Percentiles rank a stretch among this genome's conserved stretches.
phyloP scores from a whole-genome alignment of 64 coral and sea anemone genomes.

The Pocillopora verrucosa region DNA sequence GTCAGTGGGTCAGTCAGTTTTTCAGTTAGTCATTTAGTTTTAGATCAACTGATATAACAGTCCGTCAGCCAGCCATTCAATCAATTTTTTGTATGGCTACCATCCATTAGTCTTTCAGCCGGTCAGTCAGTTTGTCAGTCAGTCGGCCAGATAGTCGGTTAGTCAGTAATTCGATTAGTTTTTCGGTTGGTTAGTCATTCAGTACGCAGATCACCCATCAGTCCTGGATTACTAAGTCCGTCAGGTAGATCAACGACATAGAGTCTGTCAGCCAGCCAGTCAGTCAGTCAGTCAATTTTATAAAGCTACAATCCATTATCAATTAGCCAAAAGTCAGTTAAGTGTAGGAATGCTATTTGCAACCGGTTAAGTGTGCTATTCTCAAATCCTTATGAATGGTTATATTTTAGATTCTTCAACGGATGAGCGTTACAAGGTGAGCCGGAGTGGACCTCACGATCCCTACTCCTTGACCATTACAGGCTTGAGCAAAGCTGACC shows the following conservation, averaged over 20 bases:
- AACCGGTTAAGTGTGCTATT: too few species aligned
- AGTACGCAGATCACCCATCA: not conserved
- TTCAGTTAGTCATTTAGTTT: too few species aligned
- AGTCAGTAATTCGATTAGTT: not conserved
- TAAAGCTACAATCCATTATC: not conserved
- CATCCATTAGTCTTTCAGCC: too few species aligned
- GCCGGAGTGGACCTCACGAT: not conserved
- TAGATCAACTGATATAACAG: too few species aligned
- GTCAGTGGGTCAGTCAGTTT: too few species aligned
- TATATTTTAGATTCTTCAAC: not conserved
- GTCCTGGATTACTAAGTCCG: not conserved
- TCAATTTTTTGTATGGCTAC: too few species aligned
- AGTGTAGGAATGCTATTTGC: not conserved
- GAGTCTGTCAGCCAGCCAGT: not conserved
- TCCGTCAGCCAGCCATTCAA: too few species aligned
- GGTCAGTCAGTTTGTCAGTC: not conserved
- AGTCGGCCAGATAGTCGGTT: not conserved
- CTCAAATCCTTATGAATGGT: not conserved
- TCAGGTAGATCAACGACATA: not conserved
- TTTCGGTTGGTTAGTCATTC: not conserved
- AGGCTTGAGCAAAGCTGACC: not conserved
- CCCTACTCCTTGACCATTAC: not conserved
- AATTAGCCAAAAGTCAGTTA: not conserved
- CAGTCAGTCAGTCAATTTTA: not conserved
- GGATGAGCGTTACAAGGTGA: constrained; percentile 25